phyloP scores from a whole-genome alignment of 2,797 vertebrate genomes.

The Halcyon chelicuti region DNA sequence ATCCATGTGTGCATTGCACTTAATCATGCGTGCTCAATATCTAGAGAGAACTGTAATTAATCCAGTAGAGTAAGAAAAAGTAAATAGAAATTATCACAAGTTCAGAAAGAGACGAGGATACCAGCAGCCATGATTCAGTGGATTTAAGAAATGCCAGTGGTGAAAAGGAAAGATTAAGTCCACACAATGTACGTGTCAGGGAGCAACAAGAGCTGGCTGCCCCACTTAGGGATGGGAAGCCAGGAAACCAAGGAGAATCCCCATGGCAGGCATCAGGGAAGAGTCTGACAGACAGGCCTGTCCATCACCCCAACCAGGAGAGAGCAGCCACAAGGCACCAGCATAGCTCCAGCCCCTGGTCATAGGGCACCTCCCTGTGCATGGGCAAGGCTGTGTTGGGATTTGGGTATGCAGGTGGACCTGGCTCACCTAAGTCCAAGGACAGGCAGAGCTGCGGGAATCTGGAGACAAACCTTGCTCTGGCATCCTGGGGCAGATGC shows the following conservation, averaged over 20 bases:
- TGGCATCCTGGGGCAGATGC: neutral
- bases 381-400: rapidly evolving
- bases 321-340: rapidly evolving
- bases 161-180: neutral
- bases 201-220: neutral
- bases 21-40: neutral
- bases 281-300: neutral
- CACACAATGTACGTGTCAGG: rapidly evolving
- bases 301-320: neutral
- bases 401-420: rapidly evolving
- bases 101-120: neutral
- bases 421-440: rapidly evolving
- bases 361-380: rapidly evolving
- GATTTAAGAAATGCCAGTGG: neutral
- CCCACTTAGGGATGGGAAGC: rapidly evolving
- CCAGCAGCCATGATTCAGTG: neutral
- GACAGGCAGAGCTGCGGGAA: neutral
- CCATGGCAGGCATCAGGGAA: rapidly evolving
- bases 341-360: rapidly evolving
- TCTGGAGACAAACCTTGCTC: neutral
- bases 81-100: neutral
- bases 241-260: rapidly evolving
- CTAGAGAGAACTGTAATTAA: neutral
- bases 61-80: neutral
- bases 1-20: rapidly evolving